A percentile compares a stretch with the other conserved stretches of the same genome.
Evolutionary conservation across 1,140 invertebrate species (phyloP).

Genomic region (Diplogasteroides magnus): DNA sequence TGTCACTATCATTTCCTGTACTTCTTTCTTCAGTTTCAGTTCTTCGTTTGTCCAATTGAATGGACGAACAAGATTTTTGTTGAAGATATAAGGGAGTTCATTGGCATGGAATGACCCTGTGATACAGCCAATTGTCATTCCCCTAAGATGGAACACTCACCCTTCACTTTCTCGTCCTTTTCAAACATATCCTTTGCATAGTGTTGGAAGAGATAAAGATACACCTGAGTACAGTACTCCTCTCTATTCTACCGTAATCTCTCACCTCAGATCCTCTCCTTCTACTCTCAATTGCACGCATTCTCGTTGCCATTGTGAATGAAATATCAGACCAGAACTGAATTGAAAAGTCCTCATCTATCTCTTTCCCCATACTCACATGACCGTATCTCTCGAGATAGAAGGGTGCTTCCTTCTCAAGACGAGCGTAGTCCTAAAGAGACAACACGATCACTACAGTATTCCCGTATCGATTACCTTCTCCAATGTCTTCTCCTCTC

Average conservation of each 20-base stretch:
- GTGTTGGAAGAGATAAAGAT: not conserved
- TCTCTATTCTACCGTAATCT: too few relatives aligned
- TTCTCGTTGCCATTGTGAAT: not conserved
- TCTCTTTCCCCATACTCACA: too few relatives aligned
- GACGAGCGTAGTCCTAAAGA: too few relatives aligned
- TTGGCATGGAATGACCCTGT: not conserved
- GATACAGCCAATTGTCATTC: not conserved
- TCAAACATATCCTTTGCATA: not conserved
- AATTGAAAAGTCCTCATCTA: too few relatives aligned
- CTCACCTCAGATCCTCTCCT: not conserved
- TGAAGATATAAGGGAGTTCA: not conserved
- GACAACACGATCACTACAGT: too few relatives aligned
- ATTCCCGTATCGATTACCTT: too few relatives aligned
- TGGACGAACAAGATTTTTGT: not conserved
- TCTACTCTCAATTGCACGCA: not conserved
- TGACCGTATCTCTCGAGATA: too few relatives aligned
- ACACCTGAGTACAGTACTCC: too few relatives aligned
- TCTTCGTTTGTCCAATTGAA: not conserved
- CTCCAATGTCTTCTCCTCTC: too few relatives aligned
- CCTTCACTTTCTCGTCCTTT: not conserved
- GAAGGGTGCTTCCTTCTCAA: too few relatives aligned
- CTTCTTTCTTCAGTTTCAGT: not conserved
- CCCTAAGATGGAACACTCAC: not conserved
- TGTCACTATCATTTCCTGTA: not conserved
- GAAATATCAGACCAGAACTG: not conserved